These are phyloP conservation scores for Drepana arcuata DNA, from an alignment of 1,140 invertebrate species.

Conservation along the genomic window DNA sequence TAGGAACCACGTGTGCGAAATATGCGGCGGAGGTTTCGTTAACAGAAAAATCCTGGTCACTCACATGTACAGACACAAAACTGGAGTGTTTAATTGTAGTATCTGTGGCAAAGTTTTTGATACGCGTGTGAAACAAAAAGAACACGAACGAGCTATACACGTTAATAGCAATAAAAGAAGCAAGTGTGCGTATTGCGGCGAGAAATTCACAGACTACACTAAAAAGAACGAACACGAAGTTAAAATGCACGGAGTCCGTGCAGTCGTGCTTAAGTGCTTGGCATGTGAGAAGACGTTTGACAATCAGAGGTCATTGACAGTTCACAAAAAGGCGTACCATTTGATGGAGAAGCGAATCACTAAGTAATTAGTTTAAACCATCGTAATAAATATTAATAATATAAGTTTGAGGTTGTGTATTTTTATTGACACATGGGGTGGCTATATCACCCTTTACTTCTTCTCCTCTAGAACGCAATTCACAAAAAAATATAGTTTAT, in stretches of 20 bases:
- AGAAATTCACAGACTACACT: slow-evolving; percentile 43
- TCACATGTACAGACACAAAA: slow-evolving; percentile 41
- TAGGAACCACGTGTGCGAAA: slow-evolving; percentile 4
- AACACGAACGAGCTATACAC: slow-evolving; percentile 42
- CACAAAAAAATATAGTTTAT: no score
- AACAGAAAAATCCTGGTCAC: slow-evolving; percentile 28
- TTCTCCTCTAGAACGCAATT: no score
- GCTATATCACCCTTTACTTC: no score
- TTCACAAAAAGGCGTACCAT: slow-evolving; percentile 37
- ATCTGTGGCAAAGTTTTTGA: slow-evolving; percentile 41
- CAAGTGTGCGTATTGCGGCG: slow-evolving; percentile 46
- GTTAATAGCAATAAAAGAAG: slow-evolving; percentile 26
- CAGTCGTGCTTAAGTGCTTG: slow-evolving; percentile 30
- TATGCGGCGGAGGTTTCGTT: slow-evolving; percentile 38
- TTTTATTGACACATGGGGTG: no score
- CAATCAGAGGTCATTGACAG: slow-evolving; percentile 36
- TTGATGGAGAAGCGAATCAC: slow-evolving; percentile 21
- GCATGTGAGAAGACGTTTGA: slow-evolving; percentile 42
- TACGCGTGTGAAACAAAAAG: slow-evolving; percentile 28
- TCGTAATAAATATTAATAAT: no score
- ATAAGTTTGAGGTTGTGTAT: no score
- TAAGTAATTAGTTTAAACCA: no score
- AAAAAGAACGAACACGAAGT: slow-evolving; percentile 45
- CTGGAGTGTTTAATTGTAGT: slow-evolving; percentile 29
- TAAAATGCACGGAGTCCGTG: slow-evolving; percentile 31